Evolutionary conservation across 64 coral and sea anemone species (phyloP).

Genomic region (Anthopleura sola): DNA sequence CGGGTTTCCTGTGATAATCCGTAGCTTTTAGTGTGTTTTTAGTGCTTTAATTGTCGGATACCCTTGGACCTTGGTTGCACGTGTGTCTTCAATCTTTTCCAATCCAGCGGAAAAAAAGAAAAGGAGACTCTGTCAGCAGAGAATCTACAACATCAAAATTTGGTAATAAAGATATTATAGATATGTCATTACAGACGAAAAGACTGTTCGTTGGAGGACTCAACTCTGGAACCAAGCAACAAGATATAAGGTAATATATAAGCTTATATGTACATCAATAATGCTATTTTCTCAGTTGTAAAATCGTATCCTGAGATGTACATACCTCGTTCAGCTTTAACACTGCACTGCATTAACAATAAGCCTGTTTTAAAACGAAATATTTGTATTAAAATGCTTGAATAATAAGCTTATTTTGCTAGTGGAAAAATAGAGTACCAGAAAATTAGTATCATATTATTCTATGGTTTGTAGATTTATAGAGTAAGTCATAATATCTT

Average conservation of each 20-base stretch:
- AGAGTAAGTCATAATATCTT: too few species aligned
- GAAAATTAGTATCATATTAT: background rate
- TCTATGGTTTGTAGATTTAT: too few species aligned
- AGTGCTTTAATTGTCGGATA: background rate
- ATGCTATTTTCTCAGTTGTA: background rate
- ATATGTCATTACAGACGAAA: constrained; percentile 1
- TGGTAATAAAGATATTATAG: background rate
- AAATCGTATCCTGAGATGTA: too few species aligned
- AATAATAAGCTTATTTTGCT: too few species aligned
- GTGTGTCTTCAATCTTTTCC: background rate
- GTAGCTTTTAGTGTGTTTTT: background rate
- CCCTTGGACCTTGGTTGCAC: background rate
- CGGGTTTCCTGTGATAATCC: background rate
- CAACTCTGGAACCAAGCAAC: constrained; percentile 31
- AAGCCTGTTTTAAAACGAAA: too few species aligned
- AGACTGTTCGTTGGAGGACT: constrained; percentile 55
- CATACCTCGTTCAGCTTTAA: too few species aligned
- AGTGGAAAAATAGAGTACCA: too few species aligned
- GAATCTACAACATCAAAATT: too few species aligned
- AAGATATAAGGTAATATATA: constrained; percentile 33
- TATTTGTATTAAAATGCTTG: too few species aligned
- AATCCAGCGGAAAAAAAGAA: too few species aligned
- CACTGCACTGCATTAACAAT: too few species aligned
- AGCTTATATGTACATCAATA: background rate
- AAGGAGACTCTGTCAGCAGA: too few species aligned